phyloP scores from a whole-genome alignment of 2,113 vertebrate species.

The Acinonyx jubatus region DNA sequence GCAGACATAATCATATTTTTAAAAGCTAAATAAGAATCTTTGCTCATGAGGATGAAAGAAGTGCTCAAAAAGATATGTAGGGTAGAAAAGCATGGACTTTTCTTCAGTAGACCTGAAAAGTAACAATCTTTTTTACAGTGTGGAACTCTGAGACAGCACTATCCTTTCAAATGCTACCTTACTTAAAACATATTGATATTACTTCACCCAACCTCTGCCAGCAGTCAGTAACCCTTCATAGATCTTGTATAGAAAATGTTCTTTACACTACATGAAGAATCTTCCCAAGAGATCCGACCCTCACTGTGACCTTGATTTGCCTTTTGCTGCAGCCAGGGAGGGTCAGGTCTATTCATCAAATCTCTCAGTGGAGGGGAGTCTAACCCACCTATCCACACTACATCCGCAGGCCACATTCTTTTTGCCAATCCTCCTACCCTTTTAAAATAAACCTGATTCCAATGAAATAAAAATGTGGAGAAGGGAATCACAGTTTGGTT shows the following conservation, averaged over 20 bases:
- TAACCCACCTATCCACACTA: not conserved
- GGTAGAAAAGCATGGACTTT: not conserved
- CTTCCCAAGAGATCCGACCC: not conserved
- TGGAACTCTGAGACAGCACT: not conserved
- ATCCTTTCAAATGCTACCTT: not conserved
- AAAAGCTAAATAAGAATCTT: not conserved
- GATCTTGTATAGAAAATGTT: not conserved
- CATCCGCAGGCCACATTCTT: not conserved
- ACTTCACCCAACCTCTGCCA: not conserved
- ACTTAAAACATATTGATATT: not conserved
- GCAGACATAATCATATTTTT: slow-evolving; percentile 33
- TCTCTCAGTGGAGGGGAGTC: not conserved
- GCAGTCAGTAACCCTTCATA: not conserved
- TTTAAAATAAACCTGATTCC: not conserved
- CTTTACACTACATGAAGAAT: not conserved
- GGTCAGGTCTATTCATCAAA: not conserved
- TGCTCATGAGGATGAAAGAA: not conserved
- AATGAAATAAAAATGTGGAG: not conserved
- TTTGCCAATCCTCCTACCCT: not conserved
- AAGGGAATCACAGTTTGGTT: not conserved
- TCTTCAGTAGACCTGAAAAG: not conserved
- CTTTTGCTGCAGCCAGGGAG: not conserved
- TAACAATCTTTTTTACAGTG: not conserved
- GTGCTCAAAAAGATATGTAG: not conserved
- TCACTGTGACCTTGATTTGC: not conserved